These are phyloP conservation scores for Schlechtendalia chinensis DNA, from an alignment of 1,140 invertebrate species.

Conservation along the genomic window DNA sequence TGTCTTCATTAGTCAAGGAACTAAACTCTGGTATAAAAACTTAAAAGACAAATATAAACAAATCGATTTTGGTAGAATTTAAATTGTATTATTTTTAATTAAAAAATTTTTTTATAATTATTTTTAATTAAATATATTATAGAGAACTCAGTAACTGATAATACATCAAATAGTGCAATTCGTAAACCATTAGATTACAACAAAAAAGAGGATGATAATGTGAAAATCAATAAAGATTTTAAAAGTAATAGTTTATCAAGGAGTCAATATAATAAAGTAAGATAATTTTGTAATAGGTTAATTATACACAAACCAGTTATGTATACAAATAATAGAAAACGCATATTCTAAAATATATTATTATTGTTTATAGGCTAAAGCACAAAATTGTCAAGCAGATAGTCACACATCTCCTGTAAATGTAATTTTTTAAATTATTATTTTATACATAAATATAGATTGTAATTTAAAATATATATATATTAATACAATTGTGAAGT, in stretches of 20 bases:
- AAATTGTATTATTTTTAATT: not conserved
- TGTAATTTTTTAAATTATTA: slow-evolving; percentile 4
- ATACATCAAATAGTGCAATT: not conserved
- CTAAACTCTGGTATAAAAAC: slow-evolving; percentile 72
- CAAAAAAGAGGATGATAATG: slow-evolving; percentile 37
- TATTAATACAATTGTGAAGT: not conserved
- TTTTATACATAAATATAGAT: not conserved
- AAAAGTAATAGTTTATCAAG: slow-evolving; percentile 42
- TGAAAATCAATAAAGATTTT: slow-evolving; percentile 39
- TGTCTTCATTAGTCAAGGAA: slow-evolving; percentile 92
- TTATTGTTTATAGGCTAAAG: slow-evolving; percentile 21
- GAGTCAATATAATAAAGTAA: slow-evolving; percentile 37
- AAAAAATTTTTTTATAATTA: no score
- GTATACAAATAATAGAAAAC: not conserved
- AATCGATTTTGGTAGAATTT: not conserved
- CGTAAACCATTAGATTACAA: slow-evolving; percentile 5
- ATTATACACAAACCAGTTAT: not conserved
- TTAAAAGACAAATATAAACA: not conserved
- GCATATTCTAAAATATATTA: not conserved
- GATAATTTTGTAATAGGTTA: not conserved
- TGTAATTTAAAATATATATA: not conserved
- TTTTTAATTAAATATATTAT: not conserved
- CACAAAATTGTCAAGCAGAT: slow-evolving; percentile 11
- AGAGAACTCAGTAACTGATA: slow-evolving; percentile 30
- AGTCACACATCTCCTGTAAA: slow-evolving; percentile 10